A percentile compares a stretch with the other conserved stretches of the same genome.
These are phyloP conservation scores for Leucophenga varia DNA, from an alignment of 1,140 invertebrate species.

Conservation along the genomic window DNA sequence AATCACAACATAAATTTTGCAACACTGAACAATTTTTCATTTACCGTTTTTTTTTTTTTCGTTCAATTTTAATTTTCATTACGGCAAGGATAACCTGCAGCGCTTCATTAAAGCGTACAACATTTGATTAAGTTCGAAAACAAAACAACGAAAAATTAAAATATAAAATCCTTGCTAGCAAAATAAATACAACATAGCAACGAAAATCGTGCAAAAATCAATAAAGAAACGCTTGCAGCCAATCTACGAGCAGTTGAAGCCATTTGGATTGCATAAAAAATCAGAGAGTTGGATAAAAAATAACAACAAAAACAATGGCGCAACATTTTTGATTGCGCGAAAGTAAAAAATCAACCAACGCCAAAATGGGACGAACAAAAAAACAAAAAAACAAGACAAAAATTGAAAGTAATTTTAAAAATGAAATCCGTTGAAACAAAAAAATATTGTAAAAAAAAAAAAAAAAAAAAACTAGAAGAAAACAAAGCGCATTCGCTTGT, in stretches of 20 bases:
- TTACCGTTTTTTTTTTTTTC: too few species aligned
- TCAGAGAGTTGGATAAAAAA: too few species aligned
- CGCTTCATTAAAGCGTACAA: too few species aligned
- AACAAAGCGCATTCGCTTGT: background rate
- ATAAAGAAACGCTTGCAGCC: constrained; percentile 4
- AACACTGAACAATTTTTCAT: too few species aligned
- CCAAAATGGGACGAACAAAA: constrained; percentile 14
- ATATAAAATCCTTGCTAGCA: constrained; percentile 7
- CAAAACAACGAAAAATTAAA: constrained; percentile 15
- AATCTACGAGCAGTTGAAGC: too few species aligned
- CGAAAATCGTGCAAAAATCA: constrained; percentile 9
- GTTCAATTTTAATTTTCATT: too few species aligned
- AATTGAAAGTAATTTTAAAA: constrained; percentile 35
- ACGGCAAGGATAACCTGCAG: too few species aligned
- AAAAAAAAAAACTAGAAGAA: background rate
- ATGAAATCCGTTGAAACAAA: too few species aligned
- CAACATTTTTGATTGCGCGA: too few species aligned
- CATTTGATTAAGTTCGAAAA: constrained; percentile 27
- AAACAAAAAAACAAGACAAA: constrained; percentile 12
- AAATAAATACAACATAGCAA: constrained; percentile 12
- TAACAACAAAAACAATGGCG: too few species aligned
- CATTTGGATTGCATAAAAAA: constrained; percentile 30
- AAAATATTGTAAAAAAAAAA: background rate
- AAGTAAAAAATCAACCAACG: too few species aligned
- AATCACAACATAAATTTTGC: too few species aligned